Evolutionary conservation across 2,888 invertebrate genomes (phyloP), one percentile per base, ranked within the genome.

Genomic region (Scrobipalpa costella): DNA sequence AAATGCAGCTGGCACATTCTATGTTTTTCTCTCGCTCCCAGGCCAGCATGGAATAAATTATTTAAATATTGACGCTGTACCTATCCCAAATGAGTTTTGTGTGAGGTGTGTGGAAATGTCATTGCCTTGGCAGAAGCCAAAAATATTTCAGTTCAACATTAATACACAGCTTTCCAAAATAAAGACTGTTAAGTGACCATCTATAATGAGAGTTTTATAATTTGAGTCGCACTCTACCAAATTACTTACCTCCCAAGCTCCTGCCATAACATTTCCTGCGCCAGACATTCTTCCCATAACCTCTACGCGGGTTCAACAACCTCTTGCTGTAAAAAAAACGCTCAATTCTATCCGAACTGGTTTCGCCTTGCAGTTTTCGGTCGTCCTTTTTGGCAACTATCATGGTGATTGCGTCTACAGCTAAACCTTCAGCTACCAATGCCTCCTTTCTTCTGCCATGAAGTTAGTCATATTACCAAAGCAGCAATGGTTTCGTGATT

Each of bases 221-320:
- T 36, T 36, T 11, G 36, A 36, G 11, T 36, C n/a, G 47, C 17
- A 50, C 50, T n/a, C 7, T 44, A 40, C 21, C 1, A 21, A 52
- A 21, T 13, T 52, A n/a, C 55, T 15, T n/a, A 33, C n/a, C 6
- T 55, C 34, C 27, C 27, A 15, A 7, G n/a, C 33, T 13, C 7
- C 38, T 19, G 11, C 57, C 38, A 27, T 38, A 57, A 59, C 59
- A 59, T 6, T 8, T 60, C 60, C 17, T 61, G 27, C 64, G 67
- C 74, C 80, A 79, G 79, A 78, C 75, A 80, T 78, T 77, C 81
- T 74, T 75, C 69, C 70, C 79, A 75, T 80, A 77, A 69, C 71
- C 73, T 71, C 68, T 68, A 67, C 67, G 63, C 61, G 62, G 66
- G 72, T 69, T 71, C 69, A 73, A 72, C 64, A 69, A 71, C 69